phyloP scores from a whole-genome alignment of 2,888 invertebrate species.

The Creontiades dilutus region DNA sequence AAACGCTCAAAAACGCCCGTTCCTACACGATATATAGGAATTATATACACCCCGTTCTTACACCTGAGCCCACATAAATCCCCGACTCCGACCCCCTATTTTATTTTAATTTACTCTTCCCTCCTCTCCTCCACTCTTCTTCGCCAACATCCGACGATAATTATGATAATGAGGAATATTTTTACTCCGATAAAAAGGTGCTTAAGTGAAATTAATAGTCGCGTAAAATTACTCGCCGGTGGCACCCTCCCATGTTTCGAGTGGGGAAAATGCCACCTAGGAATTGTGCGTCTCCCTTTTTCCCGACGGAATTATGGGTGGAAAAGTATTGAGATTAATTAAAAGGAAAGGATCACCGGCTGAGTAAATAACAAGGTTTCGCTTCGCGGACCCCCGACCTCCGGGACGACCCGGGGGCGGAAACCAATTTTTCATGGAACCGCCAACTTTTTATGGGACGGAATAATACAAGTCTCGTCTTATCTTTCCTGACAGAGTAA shows the following conservation, averaged over 20 bases:
- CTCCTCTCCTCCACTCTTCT: not conserved
- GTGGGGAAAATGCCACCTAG: not conserved
- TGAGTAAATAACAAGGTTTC: conserved; percentile 47
- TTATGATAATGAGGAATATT: conserved; percentile 70
- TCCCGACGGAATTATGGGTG: conserved; percentile 49
- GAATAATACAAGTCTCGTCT: conserved; percentile 1
- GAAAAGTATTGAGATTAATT: conserved; percentile 66
- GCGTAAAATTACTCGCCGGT: conserved; percentile 51
- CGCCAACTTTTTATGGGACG: conserved; percentile 44
- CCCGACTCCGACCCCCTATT: conserved; percentile 7
- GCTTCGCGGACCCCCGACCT: not conserved
- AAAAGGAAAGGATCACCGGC: conserved; percentile 55
- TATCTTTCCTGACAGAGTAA: conserved; percentile 35
- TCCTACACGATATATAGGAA: not conserved
- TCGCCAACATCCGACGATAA: conserved; percentile 32
- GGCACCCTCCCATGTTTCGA: not conserved
- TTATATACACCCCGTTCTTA: conserved; percentile 5
- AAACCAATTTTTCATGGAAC: conserved; percentile 51
- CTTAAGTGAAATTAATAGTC: conserved; percentile 69
- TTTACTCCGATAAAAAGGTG: conserved; percentile 67
- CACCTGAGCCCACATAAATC: conserved; percentile 62
- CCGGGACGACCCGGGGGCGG: not conserved
- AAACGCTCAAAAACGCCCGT: not conserved
- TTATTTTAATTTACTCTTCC: conserved; percentile 65
- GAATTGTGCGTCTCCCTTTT: not conserved